A percentile compares a stretch with the other conserved stretches of the same genome.
These are phyloP conservation scores for Channa maculata DNA, from an alignment of 2,113 vertebrate genomes.

Conservation along the genomic window DNA sequence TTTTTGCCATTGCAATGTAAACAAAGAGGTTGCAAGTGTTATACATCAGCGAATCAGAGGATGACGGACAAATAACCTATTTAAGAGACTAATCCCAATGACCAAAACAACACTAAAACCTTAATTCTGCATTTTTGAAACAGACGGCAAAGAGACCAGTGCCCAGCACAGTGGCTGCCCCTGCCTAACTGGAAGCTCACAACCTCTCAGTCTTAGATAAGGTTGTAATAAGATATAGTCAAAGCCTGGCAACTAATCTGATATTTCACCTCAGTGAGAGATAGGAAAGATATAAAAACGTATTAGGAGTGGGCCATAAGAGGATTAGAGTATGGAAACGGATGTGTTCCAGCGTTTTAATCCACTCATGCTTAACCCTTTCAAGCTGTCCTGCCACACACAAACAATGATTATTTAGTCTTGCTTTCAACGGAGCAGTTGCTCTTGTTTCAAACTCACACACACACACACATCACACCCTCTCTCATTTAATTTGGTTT, in stretches of 20 bases:
- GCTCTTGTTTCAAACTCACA: slow-evolving; percentile 56
- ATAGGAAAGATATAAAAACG: slow-evolving; percentile 85
- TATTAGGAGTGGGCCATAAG: slow-evolving; percentile 85
- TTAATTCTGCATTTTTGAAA: slow-evolving; percentile 49
- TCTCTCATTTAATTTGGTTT: slow-evolving; percentile 48
- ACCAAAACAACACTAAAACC: slow-evolving; percentile 28
- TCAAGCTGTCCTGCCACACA: slow-evolving; percentile 69
- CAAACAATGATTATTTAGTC: slow-evolving; percentile 76
- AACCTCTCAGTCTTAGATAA: slow-evolving; percentile 79
- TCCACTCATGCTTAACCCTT: slow-evolving; percentile 85
- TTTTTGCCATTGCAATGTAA: slow-evolving; percentile 45
- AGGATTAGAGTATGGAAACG: slow-evolving; percentile 86
- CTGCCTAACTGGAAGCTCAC: slow-evolving; percentile 31
- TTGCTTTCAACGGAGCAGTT: slow-evolving; percentile 51
- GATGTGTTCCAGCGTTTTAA: slow-evolving; percentile 83
- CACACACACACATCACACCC: not conserved
- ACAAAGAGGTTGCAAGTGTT: slow-evolving; percentile 40
- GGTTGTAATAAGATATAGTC: slow-evolving; percentile 86
- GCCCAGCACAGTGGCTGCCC: slow-evolving; percentile 12
- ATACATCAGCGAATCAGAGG: slow-evolving; percentile 47
- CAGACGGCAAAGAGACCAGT: slow-evolving; percentile 27
- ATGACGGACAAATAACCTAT: slow-evolving; percentile 54
- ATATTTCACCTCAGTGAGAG: slow-evolving; percentile 84
- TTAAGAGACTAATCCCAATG: slow-evolving; percentile 48
- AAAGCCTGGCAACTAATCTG: slow-evolving; percentile 85